Conservation (phyloP, 2,113 vertebrate species). For the Procavia capensis region DNA sequence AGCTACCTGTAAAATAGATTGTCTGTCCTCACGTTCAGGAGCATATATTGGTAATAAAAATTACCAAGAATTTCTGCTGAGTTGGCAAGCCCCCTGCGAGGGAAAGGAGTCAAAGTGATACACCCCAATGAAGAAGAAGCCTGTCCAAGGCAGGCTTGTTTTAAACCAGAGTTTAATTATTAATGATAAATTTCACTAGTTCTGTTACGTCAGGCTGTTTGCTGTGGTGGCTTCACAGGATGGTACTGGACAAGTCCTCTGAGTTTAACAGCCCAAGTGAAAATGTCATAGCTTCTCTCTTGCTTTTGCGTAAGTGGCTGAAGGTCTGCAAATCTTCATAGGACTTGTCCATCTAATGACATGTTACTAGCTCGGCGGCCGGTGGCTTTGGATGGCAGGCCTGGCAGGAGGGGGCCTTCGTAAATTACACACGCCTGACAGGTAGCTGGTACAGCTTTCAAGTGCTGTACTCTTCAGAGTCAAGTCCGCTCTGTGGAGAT, state of each 20-base stretch:
- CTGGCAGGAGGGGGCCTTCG: slow-evolving; percentile 49
- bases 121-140: background rate
- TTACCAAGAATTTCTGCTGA: background rate
- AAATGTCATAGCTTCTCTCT: slow-evolving; percentile 21
- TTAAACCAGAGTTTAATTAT: slow-evolving; percentile 35
- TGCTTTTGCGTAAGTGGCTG: slow-evolving; percentile 19
- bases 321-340: slow-evolving; percentile 49
- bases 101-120: background rate
- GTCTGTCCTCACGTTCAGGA: background rate
- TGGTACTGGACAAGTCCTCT: slow-evolving; percentile 29
- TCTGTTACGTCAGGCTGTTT: slow-evolving; percentile 4
- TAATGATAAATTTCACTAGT: background rate
- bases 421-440: slow-evolving; percentile 58
- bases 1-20: background rate
- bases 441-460: slow-evolving; percentile 71
- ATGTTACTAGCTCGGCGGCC: slow-evolving; percentile 51
- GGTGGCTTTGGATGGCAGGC: slow-evolving; percentile 12
- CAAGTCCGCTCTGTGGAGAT: slow-evolving; percentile 63
- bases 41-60: background rate
- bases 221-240: background rate
- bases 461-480: slow-evolving; percentile 53
- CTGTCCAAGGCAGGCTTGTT: background rate
- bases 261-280: background rate
- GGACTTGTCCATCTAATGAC: slow-evolving; percentile 53
- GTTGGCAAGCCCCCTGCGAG: background rate